A percentile compares a stretch with the other conserved stretches of the same genome.
phyloP scores from a whole-genome alignment of 2,797 vertebrate genomes.

The Myiotriccus ornatus region DNA sequence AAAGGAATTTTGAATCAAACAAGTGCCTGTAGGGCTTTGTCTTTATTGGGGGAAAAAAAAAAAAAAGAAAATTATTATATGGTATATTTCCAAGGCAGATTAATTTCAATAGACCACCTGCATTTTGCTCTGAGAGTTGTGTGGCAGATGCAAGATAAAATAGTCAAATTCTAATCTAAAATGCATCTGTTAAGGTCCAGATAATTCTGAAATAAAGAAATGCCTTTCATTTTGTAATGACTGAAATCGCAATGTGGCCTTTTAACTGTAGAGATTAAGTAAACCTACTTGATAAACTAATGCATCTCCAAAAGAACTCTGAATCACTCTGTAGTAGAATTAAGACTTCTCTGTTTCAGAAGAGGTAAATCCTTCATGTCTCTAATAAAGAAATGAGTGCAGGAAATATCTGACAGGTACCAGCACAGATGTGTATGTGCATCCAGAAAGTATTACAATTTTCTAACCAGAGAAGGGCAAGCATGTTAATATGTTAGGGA shows the following conservation, averaged over 20 bases:
- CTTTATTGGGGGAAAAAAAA: neutral
- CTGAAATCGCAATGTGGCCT: neutral
- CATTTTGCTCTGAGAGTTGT: neutral
- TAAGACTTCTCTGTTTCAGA: neutral
- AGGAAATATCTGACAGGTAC: neutral
- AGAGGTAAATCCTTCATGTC: neutral
- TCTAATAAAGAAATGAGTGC: neutral
- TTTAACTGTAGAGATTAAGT: neutral
- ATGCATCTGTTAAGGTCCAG: neutral
- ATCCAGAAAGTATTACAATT: conserved; percentile 5
- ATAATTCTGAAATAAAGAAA: neutral
- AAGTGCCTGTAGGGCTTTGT: neutral
- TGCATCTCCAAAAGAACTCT: neutral
- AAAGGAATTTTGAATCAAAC: neutral
- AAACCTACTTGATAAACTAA: neutral
- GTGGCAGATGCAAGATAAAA: neutral
- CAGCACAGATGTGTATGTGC: neutral
- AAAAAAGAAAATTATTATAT: neutral
- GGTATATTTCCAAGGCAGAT: neutral
- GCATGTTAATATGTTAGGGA: neutral
- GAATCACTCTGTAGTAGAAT: neutral
- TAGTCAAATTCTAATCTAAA: neutral
- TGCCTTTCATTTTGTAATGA: neutral
- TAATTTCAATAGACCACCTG: neutral
- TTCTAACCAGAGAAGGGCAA: neutral